phyloP scores from a whole-genome alignment of 2,113 vertebrate species.

The Ovis aries region DNA sequence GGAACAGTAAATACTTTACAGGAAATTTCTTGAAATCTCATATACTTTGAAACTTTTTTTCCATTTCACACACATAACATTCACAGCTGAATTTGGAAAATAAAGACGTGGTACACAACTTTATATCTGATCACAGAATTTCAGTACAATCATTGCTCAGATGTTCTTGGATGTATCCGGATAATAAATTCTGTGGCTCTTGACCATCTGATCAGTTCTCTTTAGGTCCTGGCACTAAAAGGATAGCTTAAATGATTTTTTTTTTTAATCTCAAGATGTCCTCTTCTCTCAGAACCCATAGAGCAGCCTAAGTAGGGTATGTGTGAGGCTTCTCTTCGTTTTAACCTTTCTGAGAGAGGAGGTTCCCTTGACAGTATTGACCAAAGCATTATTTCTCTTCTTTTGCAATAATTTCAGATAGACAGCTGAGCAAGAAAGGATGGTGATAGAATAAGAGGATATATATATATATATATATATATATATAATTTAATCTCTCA shows the following conservation, averaged over 20 bases:
- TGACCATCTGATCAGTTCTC: neutral
- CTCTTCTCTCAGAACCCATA: neutral
- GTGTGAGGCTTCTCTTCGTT: neutral
- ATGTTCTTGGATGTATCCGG: neutral
- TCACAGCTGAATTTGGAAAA: neutral
- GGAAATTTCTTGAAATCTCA: neutral
- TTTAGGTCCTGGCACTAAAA: neutral
- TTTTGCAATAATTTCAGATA: neutral
- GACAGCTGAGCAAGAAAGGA: neutral
- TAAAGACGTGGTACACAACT: neutral
- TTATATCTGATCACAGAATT: neutral
- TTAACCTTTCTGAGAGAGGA: neutral
- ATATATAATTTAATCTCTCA: neutral
- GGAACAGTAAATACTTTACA: neutral
- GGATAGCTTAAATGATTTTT: neutral
- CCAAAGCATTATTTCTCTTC: neutral
- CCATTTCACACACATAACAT: neutral
- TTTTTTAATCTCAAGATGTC: neutral
- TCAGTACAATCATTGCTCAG: neutral
- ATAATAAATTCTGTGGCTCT: neutral
- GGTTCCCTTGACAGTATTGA: neutral
- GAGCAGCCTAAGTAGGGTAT: neutral
- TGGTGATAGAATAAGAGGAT: neutral
- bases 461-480: rapidly evolving
- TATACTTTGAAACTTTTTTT: neutral